These are phyloP conservation scores for Petrocephalus zakoni DNA, from an alignment of 2,113 vertebrate species.

Conservation along the genomic window DNA sequence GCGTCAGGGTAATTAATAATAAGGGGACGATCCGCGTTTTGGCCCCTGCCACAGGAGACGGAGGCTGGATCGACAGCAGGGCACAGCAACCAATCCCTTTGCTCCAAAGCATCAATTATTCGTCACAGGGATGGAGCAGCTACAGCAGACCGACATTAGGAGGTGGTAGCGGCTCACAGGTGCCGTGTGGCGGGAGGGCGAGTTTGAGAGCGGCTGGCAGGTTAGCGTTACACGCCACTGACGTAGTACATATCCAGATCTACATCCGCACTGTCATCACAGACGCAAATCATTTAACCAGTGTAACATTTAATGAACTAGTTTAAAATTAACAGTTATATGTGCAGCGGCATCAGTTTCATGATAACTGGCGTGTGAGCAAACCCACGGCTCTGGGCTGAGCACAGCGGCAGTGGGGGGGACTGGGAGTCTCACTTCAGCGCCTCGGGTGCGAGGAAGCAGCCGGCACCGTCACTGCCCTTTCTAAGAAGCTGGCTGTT, in stretches of 20 bases:
- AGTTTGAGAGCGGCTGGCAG: no score
- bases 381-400: background rate
- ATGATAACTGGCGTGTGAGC: background rate
- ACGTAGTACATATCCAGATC: background rate
- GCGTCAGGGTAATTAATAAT: background rate
- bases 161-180: background rate
- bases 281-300: background rate
- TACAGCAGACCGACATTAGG: constrained; percentile 36
- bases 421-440: background rate
- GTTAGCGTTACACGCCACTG: background rate
- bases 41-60: background rate
- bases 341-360: background rate
- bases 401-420: background rate
- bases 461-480: background rate
- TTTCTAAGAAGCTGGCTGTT: background rate
- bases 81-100: background rate
- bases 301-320: background rate
- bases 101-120: constrained; percentile 34
- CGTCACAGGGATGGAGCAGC: constrained; percentile 26
- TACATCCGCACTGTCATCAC: background rate
- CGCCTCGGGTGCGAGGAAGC: background rate
- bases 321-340: background rate
- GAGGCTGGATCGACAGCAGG: background rate
- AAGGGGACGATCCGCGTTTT: background rate
- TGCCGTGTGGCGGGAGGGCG: background rate